Evolutionary conservation across 2,888 invertebrate species (phyloP), one percentile per base, ranked within the genome.

Genomic region (Malthinus seriepunctatus): DNA sequence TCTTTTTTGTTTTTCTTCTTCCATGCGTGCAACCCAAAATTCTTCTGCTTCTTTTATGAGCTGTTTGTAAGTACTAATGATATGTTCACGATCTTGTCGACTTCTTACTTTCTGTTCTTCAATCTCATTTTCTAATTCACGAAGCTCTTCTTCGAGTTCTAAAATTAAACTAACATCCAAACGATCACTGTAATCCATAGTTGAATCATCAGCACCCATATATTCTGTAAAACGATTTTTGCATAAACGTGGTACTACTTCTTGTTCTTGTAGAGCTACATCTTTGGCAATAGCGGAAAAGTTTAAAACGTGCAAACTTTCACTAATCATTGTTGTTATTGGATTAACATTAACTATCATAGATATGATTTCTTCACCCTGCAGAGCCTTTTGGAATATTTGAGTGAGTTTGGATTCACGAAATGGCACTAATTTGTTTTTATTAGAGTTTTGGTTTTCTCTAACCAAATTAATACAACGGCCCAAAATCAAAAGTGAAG

Each of bases 281-380:
- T 86, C 85, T 70, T 83, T 84, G 0, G 89, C 89, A 32, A 93
- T 86, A 0, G 92, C 88, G 0, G 93, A 89, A 70, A 96, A 89
- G 63, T 89, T 87, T 10, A 97, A 80, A 1, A 91, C 91, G 71
- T 91, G 90, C 4, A 88, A 80, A 0, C 92, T 93, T 76, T 97
- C 95, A 62, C 91, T 89, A 63, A 88, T 88, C 76, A 88, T 86
- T 54, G 84, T 81, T 0, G 87, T 84, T 4, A 86, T 80, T 0
- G 93, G 92, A 75, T 90, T 92, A 0, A 97, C 82, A 51, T 92
- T 95, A 0, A 96, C 91, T 66, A 97, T 87, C 89, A 97, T 91
- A 14, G 84, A 82, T 1, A 91, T 85, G 12, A 84, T 77, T 78
- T 91, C 84, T 1, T 83, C 78, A 0, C 93, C 93, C 0, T 84